Conservation (phyloP, 2,113 vertebrate genomes). For the Carettochelys insculpta region DNA sequence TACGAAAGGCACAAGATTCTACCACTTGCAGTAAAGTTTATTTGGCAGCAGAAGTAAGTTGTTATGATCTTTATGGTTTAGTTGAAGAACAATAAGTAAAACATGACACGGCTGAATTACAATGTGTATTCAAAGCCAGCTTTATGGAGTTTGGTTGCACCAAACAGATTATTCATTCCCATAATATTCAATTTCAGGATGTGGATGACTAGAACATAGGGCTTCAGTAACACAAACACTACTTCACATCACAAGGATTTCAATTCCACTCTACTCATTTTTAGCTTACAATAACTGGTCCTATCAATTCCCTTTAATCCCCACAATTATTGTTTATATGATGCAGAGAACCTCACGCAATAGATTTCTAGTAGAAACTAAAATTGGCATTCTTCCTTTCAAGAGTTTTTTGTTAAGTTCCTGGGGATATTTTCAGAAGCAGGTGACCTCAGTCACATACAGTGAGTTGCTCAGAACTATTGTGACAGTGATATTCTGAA, state of each 20-base stretch:
- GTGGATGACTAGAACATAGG: not conserved
- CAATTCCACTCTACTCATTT: not conserved
- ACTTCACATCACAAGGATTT: not conserved
- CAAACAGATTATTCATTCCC: not conserved
- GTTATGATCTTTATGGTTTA: not conserved
- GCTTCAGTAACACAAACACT: not conserved
- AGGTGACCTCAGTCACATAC: not conserved
- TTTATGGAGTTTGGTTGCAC: not conserved
- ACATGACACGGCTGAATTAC: not conserved
- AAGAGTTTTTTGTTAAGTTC: not conserved
- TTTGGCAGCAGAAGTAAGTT: not conserved
- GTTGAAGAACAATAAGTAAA: not conserved
- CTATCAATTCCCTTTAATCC: not conserved
- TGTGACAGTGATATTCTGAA: not conserved
- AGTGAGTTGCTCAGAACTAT: not conserved
- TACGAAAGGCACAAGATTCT: not conserved
- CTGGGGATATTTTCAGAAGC: not conserved
- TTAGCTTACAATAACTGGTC: not conserved
- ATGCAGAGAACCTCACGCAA: not conserved
- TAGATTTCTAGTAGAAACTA: not conserved
- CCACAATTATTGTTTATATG: not conserved
- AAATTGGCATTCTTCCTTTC: not conserved
- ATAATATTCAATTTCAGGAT: not conserved
- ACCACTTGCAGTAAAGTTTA: not conserved
- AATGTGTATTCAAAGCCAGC: not conserved